Percentiles rank a stretch among this genome's conserved stretches.
phyloP scores from a whole-genome alignment of 2,797 vertebrate species.

The Pseudochirops corinnae region DNA sequence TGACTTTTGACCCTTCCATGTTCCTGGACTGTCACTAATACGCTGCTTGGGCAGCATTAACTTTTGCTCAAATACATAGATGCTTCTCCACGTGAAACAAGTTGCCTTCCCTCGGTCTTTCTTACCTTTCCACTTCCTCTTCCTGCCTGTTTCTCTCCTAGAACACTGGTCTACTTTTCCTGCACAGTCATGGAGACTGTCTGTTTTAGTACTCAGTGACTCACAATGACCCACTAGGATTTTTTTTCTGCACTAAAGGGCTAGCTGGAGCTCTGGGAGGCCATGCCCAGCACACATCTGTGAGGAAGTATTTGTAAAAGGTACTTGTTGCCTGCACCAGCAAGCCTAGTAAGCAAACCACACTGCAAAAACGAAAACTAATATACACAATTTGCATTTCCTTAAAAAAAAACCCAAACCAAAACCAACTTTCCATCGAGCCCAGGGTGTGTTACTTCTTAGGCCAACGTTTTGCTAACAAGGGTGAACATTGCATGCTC shows the following conservation, averaged over 20 bases:
- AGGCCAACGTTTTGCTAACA: constrained; percentile 88
- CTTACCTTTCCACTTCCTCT: not conserved
- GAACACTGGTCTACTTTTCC: constrained; percentile 21
- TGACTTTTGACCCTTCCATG: not conserved
- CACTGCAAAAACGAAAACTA: constrained; percentile 87
- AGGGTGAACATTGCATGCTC: constrained; percentile 97
- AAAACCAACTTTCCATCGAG: constrained; percentile 86
- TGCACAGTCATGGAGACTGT: constrained; percentile 63
- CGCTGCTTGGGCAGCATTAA: not conserved
- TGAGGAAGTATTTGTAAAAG: constrained; percentile 85
- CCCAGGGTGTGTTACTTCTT: constrained; percentile 85
- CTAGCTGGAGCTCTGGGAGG: constrained; percentile 77
- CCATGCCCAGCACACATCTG: constrained; percentile 74
- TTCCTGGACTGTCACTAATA: not conserved
- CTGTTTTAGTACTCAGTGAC: constrained; percentile 74
- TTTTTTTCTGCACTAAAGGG: constrained; percentile 79
- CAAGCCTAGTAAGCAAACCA: constrained; percentile 86
- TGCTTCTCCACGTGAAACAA: constrained; percentile 2
- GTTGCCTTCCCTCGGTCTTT: not conserved
- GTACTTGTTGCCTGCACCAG: constrained; percentile 83
- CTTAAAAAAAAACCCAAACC: constrained; percentile 84
- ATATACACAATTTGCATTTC: constrained; percentile 83
- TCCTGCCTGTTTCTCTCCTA: not conserved
- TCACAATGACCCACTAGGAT: constrained; percentile 59
- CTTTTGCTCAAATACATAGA: not conserved